Conservation (phyloP, 2,797 vertebrate species). For the Vespertilio murinus region DNA sequence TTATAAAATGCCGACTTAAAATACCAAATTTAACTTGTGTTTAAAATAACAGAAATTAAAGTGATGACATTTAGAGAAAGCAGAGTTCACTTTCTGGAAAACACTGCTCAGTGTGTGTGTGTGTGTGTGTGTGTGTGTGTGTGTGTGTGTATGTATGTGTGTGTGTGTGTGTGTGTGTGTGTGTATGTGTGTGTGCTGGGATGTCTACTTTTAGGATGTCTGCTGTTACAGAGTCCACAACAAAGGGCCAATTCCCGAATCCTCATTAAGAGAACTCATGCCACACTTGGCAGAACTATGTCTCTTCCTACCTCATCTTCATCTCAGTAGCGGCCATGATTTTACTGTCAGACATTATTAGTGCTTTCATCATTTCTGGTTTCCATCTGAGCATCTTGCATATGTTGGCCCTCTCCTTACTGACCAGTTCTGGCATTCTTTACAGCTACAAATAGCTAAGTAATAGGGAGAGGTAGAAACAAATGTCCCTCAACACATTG, state of each 20-base stretch:
- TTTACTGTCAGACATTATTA: neutral
- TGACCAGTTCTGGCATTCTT: neutral
- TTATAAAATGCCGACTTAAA: conserved; percentile 34
- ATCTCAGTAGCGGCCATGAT: neutral
- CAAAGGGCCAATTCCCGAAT: neutral
- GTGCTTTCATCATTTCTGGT: neutral
- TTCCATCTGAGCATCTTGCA: neutral
- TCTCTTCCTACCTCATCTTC: neutral
- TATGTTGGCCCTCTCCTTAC: neutral
- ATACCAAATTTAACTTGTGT: conserved; percentile 13
- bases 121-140: too few species aligned
- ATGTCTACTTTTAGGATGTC: neutral
- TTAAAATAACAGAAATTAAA: conserved; percentile 39
- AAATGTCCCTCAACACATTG: neutral
- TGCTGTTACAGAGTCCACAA: too few species aligned
- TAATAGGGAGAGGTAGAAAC: neutral
- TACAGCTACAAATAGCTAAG: neutral
- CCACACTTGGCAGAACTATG: neutral
- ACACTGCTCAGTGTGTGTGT: neutral
- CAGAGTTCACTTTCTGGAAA: neutral
- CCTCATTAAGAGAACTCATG: neutral
- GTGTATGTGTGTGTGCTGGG: neutral
- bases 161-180: too few species aligned
- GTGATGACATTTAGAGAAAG: neutral
- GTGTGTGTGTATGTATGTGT: neutral